These are phyloP conservation scores for Barnardius zonarius DNA, from an alignment of 2,113 vertebrate genomes.

Conservation along the genomic window DNA sequence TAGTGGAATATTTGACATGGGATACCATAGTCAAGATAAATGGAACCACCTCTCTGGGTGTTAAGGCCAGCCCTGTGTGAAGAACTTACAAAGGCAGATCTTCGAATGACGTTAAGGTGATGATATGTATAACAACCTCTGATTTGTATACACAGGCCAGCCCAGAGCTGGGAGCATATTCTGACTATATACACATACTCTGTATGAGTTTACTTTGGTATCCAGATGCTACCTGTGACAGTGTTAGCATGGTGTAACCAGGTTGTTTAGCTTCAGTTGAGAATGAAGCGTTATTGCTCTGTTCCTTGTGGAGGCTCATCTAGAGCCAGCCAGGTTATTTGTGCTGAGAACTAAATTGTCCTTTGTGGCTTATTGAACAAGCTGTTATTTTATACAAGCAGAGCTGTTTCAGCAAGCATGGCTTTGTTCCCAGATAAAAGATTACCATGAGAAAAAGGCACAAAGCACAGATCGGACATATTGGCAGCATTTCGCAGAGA, in stretches of 20 bases:
- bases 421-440: constrained; percentile 34
- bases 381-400: neutral
- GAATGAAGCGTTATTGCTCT: neutral
- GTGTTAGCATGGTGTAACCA: fast-evolving
- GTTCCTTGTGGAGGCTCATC: neutral
- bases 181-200: neutral
- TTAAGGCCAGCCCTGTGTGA: neutral
- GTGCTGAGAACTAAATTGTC: neutral
- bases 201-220: fast-evolving
- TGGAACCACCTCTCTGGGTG: neutral
- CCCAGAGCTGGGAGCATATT: neutral
- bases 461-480: neutral
- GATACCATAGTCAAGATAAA: neutral
- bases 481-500: neutral
- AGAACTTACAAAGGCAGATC: neutral
- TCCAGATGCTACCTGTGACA: neutral
- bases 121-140: fast-evolving
- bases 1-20: neutral
- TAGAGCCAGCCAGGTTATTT: neutral
- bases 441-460: neutral
- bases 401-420: neutral
- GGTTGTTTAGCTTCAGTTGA: neutral
- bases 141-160: neutral
- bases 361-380: neutral
- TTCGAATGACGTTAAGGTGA: neutral